Evolutionary conservation across 2,797 vertebrate species (phyloP).

Genomic region (Channa striata): DNA sequence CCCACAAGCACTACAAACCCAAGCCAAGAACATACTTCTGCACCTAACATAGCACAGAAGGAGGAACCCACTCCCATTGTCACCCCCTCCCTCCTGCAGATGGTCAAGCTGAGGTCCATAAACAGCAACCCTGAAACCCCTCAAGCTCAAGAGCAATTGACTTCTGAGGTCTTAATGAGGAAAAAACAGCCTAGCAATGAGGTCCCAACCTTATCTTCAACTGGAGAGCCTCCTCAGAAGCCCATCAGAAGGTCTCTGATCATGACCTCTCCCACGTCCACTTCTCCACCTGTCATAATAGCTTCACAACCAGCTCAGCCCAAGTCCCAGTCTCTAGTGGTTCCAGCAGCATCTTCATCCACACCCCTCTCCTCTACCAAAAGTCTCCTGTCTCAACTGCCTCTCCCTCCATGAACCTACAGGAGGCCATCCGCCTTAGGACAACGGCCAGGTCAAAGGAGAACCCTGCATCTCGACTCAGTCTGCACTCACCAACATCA

Average conservation of each 20-base stretch:
- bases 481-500: slow-evolving; percentile 69
- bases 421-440: slow-evolving; percentile 89
- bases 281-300: slow-evolving; percentile 70
- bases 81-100: slow-evolving; percentile 89
- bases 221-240: slow-evolving; percentile 86
- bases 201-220: slow-evolving; percentile 34
- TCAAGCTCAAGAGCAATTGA: slow-evolving; percentile 48
- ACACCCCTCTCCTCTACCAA: slow-evolving; percentile 80
- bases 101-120: slow-evolving; percentile 88
- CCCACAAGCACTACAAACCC: slow-evolving; percentile 48
- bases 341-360: slow-evolving; percentile 46
- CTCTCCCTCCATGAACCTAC: slow-evolving; percentile 86
- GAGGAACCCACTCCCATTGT: slow-evolving; percentile 83
- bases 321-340: slow-evolving; percentile 35
- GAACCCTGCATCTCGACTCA: slow-evolving; percentile 64
- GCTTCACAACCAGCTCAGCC: slow-evolving; percentile 51
- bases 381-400: slow-evolving; percentile 72
- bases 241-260: slow-evolving; percentile 91
- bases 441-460: slow-evolving; percentile 84
- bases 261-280: slow-evolving; percentile 70
- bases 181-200: slow-evolving; percentile 28
- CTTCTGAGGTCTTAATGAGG: slow-evolving; percentile 51
- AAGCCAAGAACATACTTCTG: slow-evolving; percentile 69
- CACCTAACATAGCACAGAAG: slow-evolving; percentile 67
- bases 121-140: slow-evolving; percentile 73